These are phyloP conservation scores for Stomatorhinus ivindoensis DNA, from an alignment of 2,113 vertebrate genomes.

Conservation along the genomic window DNA sequence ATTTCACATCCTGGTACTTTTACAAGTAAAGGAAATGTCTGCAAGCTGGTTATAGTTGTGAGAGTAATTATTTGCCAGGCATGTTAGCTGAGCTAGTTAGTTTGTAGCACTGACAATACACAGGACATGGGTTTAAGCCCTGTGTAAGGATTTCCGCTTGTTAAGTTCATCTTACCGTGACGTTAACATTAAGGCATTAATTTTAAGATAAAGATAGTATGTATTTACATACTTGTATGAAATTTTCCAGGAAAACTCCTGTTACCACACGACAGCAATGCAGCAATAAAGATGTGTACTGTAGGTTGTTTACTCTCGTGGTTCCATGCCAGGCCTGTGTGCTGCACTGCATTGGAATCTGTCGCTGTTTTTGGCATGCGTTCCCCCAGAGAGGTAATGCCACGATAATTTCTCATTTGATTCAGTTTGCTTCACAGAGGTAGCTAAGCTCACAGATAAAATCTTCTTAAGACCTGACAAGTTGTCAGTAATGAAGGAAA, in stretches of 20 bases:
- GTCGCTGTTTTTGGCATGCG: slow-evolving; percentile 30
- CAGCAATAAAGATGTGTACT: not conserved
- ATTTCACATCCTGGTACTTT: not conserved
- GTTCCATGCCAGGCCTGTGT: not conserved
- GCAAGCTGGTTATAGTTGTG: not conserved
- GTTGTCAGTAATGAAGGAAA: slow-evolving; percentile 65
- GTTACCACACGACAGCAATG: not conserved
- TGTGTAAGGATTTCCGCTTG: not conserved
- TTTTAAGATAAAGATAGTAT: not conserved
- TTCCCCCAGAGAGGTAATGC: slow-evolving; percentile 45
- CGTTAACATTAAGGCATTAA: not conserved
- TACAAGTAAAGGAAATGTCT: not conserved
- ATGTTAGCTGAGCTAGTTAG: not conserved
- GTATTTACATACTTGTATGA: not conserved
- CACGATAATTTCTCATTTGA: slow-evolving; percentile 56
- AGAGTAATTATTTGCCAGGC: not conserved
- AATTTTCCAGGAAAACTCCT: not conserved
- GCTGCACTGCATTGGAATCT: not conserved
- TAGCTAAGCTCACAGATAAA: slow-evolving; percentile 55
- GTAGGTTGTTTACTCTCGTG: not conserved
- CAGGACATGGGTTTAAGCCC: not conserved
- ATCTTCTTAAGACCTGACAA: slow-evolving; percentile 60
- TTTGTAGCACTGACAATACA: not conserved
- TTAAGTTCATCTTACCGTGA: not conserved
- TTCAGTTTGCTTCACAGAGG: slow-evolving; percentile 53